Evolutionary conservation across 2,888 invertebrate genomes (phyloP).

Genomic region (Acronicta aceris): DNA sequence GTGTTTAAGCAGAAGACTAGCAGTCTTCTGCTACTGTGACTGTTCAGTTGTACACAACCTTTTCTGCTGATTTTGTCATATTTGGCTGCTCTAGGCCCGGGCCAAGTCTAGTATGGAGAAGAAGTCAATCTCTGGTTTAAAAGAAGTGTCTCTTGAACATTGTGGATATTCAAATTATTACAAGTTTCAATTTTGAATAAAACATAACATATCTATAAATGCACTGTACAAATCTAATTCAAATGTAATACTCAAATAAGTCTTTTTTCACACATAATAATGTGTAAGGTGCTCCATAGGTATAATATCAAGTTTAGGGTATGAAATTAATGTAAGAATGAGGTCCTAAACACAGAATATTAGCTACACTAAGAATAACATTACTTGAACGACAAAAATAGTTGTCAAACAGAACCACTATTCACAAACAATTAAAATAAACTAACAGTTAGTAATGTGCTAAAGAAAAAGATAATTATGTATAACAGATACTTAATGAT

Average conservation of each 20-base stretch:
- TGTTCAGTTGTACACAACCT: no score
- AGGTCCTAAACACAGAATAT: constrained; percentile 1
- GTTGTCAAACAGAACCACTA: constrained; percentile 3
- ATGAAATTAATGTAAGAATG: neutral
- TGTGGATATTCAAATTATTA: constrained; percentile 27
- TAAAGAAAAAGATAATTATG: constrained; percentile 20
- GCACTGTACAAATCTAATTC: constrained; percentile 10
- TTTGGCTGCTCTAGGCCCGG: no score
- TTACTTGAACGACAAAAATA: neutral
- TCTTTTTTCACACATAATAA: no score
- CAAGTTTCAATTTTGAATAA: constrained; percentile 39
- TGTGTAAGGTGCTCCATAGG: no score
- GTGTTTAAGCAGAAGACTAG: no score
- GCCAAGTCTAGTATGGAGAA: no score
- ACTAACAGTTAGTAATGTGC: constrained; percentile 3
- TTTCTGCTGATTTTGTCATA: no score
- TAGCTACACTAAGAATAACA: neutral
- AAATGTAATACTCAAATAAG: no score
- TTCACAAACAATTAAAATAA: constrained; percentile 8
- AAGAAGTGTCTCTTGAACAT: no score
- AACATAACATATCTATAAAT: neutral
- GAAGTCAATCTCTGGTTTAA: no score
- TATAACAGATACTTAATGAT: constrained; percentile 26
- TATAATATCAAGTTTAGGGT: no score
- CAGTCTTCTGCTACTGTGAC: no score